phyloP scores from a whole-genome alignment of 2,797 vertebrate genomes.

The Mormyrus hasselquistii region DNA sequence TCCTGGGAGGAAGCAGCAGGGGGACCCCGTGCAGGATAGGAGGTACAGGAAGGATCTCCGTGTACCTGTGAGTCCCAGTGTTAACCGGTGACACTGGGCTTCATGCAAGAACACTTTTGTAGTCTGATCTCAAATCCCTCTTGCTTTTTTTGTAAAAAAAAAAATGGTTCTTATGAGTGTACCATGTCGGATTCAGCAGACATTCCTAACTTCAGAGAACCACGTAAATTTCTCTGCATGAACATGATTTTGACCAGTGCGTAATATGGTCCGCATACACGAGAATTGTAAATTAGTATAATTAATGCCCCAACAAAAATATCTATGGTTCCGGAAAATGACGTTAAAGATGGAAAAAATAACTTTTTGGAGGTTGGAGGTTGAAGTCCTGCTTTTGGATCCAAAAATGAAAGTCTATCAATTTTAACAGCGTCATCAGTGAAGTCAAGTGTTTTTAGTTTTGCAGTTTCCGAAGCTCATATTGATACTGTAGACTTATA shows the following conservation, averaged over 20 bases:
- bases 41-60: slow-evolving; percentile 13
- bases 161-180: background rate
- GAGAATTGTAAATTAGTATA: background rate
- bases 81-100: background rate
- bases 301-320: background rate
- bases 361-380: background rate
- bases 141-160: background rate
- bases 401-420: too few relatives aligned
- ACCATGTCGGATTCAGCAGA: background rate
- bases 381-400: background rate
- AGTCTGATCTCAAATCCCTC: background rate
- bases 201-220: background rate
- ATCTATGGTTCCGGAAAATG: background rate
- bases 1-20: slow-evolving; percentile 64
- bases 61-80: background rate
- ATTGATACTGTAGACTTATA: background rate
- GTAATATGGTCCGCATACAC: background rate
- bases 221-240: background rate
- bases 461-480: background rate
- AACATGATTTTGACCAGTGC: background rate
- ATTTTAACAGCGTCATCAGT: background rate
- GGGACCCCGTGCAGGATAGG: slow-evolving; percentile 39
- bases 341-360: background rate
- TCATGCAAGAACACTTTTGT: background rate
- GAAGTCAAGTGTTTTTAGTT: background rate